Conservation (phyloP, 2,797 vertebrate species). For the Tachyglossus aculeatus region DNA sequence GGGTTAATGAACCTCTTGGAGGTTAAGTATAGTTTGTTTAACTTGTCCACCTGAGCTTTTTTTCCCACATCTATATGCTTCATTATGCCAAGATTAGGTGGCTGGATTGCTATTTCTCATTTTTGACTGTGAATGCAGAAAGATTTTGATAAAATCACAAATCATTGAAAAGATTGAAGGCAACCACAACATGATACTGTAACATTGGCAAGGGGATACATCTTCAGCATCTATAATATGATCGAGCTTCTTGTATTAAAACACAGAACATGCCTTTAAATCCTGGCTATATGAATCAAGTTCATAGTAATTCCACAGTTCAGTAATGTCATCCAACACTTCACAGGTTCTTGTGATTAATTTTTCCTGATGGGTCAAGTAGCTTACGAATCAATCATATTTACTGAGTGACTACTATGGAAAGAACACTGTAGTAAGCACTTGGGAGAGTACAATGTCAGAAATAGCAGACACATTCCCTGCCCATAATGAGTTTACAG, state of each 20-base stretch:
- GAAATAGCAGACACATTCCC: too few relatives aligned
- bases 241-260: not conserved
- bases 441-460: too few relatives aligned
- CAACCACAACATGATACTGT: not conserved
- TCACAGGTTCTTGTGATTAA: not conserved
- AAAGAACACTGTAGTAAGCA: too few relatives aligned
- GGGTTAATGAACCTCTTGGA: constrained; percentile 20
- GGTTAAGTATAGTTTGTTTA: constrained; percentile 18
- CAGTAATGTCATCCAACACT: not conserved
- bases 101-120: not conserved
- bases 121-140: too few relatives aligned
- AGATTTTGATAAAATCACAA: not conserved
- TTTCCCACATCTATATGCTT: not conserved
- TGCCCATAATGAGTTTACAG: too few relatives aligned
- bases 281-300: not conserved
- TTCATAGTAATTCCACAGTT: not conserved
- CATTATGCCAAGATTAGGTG: constrained; percentile 18
- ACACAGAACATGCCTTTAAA: not conserved
- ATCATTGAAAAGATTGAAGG: constrained; percentile 3
- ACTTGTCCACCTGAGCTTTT: not conserved
- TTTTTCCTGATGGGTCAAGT: not conserved
- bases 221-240: not conserved
- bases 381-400: too few relatives aligned
- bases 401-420: too few relatives aligned
- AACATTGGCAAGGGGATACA: not conserved